Base-by-base conservation (phyloP, 1,140 invertebrate genomes). In the Stegodyphus dumicola region DNA sequence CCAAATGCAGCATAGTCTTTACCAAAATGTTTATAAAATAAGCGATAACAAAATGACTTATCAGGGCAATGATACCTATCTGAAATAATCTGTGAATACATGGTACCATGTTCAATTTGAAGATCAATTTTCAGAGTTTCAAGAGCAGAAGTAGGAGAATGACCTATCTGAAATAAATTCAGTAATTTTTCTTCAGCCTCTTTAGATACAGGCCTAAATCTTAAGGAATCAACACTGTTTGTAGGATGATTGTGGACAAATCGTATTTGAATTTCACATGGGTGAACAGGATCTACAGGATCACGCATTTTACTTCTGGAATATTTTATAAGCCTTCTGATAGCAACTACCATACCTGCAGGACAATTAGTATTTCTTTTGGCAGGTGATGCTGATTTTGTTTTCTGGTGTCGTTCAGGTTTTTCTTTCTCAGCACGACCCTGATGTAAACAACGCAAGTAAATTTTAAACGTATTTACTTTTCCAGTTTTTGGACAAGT, bases 401-500 rank as follows among this genome's bases (percentile, higher is more conserved):
- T 11, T 54, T 54, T 69, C 18, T 79, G 66, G 2, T 6, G 49
- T 0, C 9, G 9, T 15, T 78, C 64, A 6, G 66, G 6, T 65
- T 78, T 78, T 4, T 77, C 75, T 60, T 79, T 79, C 17, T 71
- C 78, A 10, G 70, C n/a, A 7, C 78, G 56, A 13, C 78, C 78
- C 64, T 81, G 78, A 11, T 81, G 78, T n/a, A 81, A n/a, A 52
- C 78, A 81, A 6, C 78, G 78, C 11, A 81, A 73, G 17, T 81
- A 81, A 49, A 81, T 81, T 73, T 81, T 81, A 33, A 81, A 81
- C 6, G 49, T 73, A 18, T 81, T 81, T 6, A 81, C 78, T 15
- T 81, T 81, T n/a, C 78, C 78, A 15, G 78, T 81, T 73, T 81
- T 81, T 5, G 78, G 78, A 73, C 78, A 81, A 6, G 78, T 81